phyloP scores from a whole-genome alignment of 2,797 vertebrate genomes.

The Loriculus beryllinus region DNA sequence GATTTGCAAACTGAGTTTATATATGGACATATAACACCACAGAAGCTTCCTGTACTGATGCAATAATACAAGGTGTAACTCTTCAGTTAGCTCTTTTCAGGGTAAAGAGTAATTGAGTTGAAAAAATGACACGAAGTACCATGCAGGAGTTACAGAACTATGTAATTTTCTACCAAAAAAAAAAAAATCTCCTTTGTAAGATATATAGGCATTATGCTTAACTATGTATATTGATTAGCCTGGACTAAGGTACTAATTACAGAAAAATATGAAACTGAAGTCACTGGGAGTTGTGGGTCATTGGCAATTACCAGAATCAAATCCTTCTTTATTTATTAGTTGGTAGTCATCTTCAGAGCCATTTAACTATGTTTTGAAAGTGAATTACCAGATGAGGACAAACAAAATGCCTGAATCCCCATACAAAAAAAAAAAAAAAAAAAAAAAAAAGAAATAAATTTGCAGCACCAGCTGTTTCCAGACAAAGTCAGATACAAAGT shows the following conservation, averaged over 20 bases:
- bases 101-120: neutral
- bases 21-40: neutral
- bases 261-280: neutral
- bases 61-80: neutral
- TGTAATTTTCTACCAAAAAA: neutral
- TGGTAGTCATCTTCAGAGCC: neutral
- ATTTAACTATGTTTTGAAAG: constrained; percentile 45
- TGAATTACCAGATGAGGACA: neutral
- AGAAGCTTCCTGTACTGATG: neutral
- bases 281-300: neutral
- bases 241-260: neutral
- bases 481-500: constrained; percentile 39
- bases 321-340: neutral
- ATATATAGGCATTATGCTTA: neutral
- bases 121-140: neutral
- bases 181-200: neutral
- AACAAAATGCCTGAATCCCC: constrained; percentile 12
- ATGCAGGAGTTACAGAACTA: neutral
- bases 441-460: neutral
- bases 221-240: neutral
- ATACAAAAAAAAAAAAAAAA: neutral
- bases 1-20: neutral
- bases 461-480: constrained; percentile 39
- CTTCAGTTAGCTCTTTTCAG: neutral
- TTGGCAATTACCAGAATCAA: neutral